Conservation (phyloP, 2,113 vertebrate species). For the Oreochromis aureus region DNA sequence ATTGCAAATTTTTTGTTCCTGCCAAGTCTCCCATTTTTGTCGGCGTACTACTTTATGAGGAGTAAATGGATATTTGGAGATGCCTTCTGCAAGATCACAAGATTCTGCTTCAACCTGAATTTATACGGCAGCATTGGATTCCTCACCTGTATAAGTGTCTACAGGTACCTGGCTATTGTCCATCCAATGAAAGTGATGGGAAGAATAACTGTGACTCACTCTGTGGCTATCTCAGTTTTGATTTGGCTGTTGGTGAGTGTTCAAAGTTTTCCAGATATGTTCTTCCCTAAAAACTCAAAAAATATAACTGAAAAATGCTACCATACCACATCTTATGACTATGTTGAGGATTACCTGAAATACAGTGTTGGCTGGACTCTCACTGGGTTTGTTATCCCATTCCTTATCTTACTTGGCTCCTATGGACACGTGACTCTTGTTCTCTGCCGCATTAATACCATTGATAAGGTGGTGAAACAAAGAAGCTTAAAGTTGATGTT, state of each 20-base stretch:
- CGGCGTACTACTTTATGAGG: slow-evolving; percentile 49
- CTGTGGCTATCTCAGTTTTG: slow-evolving; percentile 7
- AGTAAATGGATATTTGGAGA: not conserved
- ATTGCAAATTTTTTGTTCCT: slow-evolving; percentile 74
- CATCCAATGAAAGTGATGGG: slow-evolving; percentile 71
- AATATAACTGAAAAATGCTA: not conserved
- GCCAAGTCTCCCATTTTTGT: slow-evolving; percentile 72
- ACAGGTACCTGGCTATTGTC: slow-evolving; percentile 80
- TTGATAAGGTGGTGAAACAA: slow-evolving; percentile 53
- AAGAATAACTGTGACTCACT: slow-evolving; percentile 21
- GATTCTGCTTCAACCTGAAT: too few relatives aligned
- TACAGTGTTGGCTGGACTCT: slow-evolving; percentile 65
- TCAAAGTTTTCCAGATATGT: slow-evolving; percentile 70
- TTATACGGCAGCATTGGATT: slow-evolving; percentile 72
- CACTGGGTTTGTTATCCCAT: slow-evolving; percentile 71
- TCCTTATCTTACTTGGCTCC: slow-evolving; percentile 71
- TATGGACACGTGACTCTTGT: slow-evolving; percentile 71
- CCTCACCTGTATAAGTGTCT: slow-evolving; percentile 80
- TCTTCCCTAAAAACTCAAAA: slow-evolving; percentile 59
- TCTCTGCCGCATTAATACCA: slow-evolving; percentile 45
- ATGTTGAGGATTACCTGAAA: slow-evolving; percentile 27
- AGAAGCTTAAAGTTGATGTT: slow-evolving; percentile 67
- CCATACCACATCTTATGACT: too few relatives aligned
- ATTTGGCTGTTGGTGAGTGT: accelerated
- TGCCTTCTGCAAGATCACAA: too few relatives aligned